Evolutionary conservation across 2,888 invertebrate species (phyloP), one percentile per base, ranked within the genome.

Genomic region (Minunthozetes semirufus): DNA sequence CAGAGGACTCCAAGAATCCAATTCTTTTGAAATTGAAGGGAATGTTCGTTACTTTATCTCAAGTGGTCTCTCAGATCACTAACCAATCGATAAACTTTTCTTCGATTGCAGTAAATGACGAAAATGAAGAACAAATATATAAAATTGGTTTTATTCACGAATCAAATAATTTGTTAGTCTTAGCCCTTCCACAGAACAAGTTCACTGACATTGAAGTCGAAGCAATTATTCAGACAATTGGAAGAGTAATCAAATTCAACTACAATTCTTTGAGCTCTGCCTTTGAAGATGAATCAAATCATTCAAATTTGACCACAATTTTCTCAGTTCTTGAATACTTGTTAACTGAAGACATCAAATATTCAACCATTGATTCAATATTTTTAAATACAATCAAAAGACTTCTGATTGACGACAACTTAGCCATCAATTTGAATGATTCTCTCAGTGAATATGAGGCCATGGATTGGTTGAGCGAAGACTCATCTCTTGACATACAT

Each of bases 381-480:
- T 61, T 61, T 61, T 17, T 61, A 5, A 61, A 61, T 27, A 25
- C 61, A 2, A 27, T 61, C 6, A 61, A 61, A 27, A 61, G 61
- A 27, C 25, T 61, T 4, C 6, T 61, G 27, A 61, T 61, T 13
- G 74, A 74, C 9, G 74, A 74, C 42, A 17, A 33, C 1, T 46
- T 74, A 70, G 13, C 56, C 70, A 50, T 70, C 13, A 53, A 33
- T 56, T n/a, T 74, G 13, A 59, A 27, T 56, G 74, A 74, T 29
- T 53, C 56, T 17, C 38, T 74, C n/a, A 70, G 25, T 50, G 74
- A 74, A 22, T 74, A 53, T 38, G 74, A 74, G 56, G 50, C 74
- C 11, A 74, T 70, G 74, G 74, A 74, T 53, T 74, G 74, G 74
- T 25, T 74, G 19, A 70, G 70, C 33, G 74, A 68, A 22, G 27